A percentile compares a stretch with the other conserved stretches of the same genome.
Conservation (phyloP, 2,888 invertebrate genomes). For the Eutolmus rufibarbis region DNA sequence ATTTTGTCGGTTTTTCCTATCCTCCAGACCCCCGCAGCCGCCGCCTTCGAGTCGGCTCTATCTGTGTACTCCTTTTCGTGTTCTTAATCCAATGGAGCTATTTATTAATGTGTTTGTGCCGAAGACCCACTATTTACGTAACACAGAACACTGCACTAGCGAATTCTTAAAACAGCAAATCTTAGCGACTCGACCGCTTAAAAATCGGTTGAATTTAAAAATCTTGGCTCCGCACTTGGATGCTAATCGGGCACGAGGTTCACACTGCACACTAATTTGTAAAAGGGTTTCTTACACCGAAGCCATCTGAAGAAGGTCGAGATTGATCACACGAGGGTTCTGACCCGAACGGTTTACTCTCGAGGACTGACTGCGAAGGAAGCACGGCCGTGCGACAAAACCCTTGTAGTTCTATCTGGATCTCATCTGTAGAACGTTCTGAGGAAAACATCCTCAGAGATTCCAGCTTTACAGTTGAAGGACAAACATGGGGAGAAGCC, state of each 20-base stretch:
- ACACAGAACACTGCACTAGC: neutral
- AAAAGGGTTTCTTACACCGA: neutral
- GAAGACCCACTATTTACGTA: conserved; percentile 20
- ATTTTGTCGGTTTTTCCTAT: conserved; percentile 10
- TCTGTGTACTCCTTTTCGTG: conserved; percentile 23
- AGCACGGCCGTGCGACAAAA: conserved; percentile 15
- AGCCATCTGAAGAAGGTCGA: neutral
- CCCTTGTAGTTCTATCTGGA: neutral
- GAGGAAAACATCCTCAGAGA: conserved; percentile 20
- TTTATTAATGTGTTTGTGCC: conserved; percentile 19
- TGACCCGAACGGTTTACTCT: conserved; percentile 9
- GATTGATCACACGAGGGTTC: neutral
- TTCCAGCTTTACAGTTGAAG: neutral
- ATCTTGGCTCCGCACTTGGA: neutral
- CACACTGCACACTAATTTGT: neutral
- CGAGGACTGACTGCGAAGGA: conserved; percentile 3
- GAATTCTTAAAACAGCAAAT: neutral
- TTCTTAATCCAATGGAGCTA: conserved; percentile 31
- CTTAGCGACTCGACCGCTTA: neutral
- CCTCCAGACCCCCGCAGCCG: neutral
- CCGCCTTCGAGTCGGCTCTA: neutral
- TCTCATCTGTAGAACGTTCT: conserved; percentile 18
- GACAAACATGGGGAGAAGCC: neutral
- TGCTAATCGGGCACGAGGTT: neutral
- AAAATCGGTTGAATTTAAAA: neutral